Percentiles rank a stretch among this genome's conserved stretches.
Conservation (phyloP, 2,888 invertebrate genomes). For the Pristionchus entomophagus region DNA sequence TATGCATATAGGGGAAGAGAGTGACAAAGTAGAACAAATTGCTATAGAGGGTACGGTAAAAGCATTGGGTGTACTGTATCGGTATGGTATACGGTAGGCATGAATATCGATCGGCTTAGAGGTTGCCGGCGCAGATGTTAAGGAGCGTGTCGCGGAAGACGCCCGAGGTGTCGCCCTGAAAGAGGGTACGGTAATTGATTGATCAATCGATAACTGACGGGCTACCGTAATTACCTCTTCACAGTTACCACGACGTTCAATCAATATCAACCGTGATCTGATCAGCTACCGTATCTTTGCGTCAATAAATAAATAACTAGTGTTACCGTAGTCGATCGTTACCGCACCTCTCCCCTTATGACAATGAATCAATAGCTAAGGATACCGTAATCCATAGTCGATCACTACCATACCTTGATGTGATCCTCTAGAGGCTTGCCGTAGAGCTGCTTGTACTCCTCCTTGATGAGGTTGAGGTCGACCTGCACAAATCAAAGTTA, state of each 20-base stretch:
- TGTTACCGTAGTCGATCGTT: too few relatives aligned
- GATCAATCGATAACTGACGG: neutral
- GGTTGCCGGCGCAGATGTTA: conserved; percentile 71
- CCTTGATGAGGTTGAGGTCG: conserved; percentile 89
- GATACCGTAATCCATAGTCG: neutral
- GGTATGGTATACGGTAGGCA: neutral
- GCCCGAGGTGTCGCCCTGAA: conserved; percentile 57
- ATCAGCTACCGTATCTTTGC: too few relatives aligned
- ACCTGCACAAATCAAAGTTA: too few relatives aligned
- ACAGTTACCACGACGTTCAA: too few relatives aligned
- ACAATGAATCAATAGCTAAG: neutral
- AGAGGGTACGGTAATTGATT: conserved; percentile 1
- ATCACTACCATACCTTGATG: conserved; percentile 54
- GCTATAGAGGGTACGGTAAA: neutral
- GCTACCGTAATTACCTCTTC: too few relatives aligned
- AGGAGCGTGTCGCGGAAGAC: conserved; percentile 73
- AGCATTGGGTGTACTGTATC: conserved; percentile 17
- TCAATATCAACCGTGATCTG: neutral
- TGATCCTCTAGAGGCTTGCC: conserved; percentile 65
- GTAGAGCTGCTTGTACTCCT: conserved; percentile 82
- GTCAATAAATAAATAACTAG: too few relatives aligned
- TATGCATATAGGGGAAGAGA: neutral
- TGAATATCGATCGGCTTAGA: conserved; percentile 9
- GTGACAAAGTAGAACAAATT: neutral
- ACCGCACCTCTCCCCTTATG: too few relatives aligned